Base-by-base conservation (phyloP, 2,797 vertebrate species). In the Streptopelia turtur region DNA sequence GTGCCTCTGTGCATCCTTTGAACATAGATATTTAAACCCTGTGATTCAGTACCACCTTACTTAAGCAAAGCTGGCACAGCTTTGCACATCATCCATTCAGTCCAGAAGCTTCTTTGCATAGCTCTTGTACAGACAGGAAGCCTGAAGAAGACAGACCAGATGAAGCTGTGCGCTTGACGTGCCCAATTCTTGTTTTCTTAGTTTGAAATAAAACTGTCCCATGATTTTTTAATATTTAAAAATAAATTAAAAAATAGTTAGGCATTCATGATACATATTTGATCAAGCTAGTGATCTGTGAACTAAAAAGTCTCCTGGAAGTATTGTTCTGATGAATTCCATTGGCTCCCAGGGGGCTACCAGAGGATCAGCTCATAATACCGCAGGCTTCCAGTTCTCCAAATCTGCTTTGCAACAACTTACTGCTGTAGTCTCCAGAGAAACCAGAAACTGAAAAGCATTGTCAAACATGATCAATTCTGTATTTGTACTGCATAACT, bases 131-230 rank as follows among this genome's bases (percentile, higher is more conserved):
- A 63, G 43, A 27, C 56, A 60, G 21, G 16, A 45, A 52, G 14
- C 16, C 78, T 50, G 28, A 68, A 17, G 27, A 61, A 83, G 30
- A 20, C 45, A 66, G 65, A 80, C n/a, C 6, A 83, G 27, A n/a
- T 11, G 35, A 87, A 89, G 10, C n/a, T 87, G 76, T 82, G 53
- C 80, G 30, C 16, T 78, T 71, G 45, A 12, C 30, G 65, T 5
- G 14, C 15, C 41, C 33, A 83, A 17, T 69, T 52, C 23, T 84
- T 59, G 1, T n/a, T 92, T 83, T 55, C 52, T 79, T 77, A 74
- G 13, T 59, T 91, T 74, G 59, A 87, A 94, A 87, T 72, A 95
- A 93, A 90, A 59, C 30, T 93, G 49, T 7, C 17, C 11, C 16
- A 79, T 49, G 2, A n/a, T 83, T 83, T 93, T 72, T 61, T 64